Conservation (phyloP, 2,113 vertebrate genomes). For the Rhizomys pruinosus region DNA sequence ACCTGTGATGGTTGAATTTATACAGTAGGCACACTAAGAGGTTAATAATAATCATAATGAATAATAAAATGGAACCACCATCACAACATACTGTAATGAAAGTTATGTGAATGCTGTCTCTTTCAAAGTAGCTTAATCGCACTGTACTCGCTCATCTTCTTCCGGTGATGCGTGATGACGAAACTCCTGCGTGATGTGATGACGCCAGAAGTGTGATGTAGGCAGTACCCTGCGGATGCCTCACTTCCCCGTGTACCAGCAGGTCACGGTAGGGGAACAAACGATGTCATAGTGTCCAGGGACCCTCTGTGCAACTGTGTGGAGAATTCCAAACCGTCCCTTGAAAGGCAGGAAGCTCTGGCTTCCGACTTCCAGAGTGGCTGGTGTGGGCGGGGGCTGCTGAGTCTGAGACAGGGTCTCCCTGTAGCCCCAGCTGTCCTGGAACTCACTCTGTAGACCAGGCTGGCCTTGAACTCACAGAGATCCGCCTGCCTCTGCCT, state of each 20-base stretch:
- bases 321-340: background rate
- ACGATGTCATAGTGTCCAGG: background rate
- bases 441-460: too few species aligned
- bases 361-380: background rate
- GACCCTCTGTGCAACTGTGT: background rate
- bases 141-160: background rate
- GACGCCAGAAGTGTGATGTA: background rate
- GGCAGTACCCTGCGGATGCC: background rate
- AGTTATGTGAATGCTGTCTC: background rate
- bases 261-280: background rate
- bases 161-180: background rate
- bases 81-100: background rate
- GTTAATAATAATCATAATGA: background rate
- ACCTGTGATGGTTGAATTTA: background rate
- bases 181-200: background rate
- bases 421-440: too few species aligned
- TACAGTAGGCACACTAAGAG: background rate
- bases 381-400: background rate
- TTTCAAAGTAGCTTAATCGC: background rate
- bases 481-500: too few species aligned
- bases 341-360: background rate
- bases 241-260: background rate
- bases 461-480: too few species aligned
- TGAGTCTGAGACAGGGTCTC: too few species aligned
- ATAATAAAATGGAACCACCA: background rate